phyloP scores from a whole-genome alignment of 2,888 invertebrate genomes.

The Drosophila kokeensis region DNA sequence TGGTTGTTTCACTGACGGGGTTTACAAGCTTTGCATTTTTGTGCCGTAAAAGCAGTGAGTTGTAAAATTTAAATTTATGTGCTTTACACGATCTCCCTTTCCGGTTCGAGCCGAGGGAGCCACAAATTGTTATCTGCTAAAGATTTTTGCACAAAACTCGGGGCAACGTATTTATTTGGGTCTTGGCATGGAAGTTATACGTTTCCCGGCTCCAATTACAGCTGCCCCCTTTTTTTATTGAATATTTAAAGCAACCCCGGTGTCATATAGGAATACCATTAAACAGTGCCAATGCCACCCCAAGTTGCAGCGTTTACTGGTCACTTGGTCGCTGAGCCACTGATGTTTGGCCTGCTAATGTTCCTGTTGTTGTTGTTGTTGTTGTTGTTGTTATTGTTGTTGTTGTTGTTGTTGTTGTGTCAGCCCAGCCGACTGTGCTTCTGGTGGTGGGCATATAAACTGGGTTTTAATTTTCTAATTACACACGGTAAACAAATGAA shows the following conservation, averaged over 20 bases:
- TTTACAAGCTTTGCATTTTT: constrained; percentile 3
- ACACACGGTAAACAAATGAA: constrained; percentile 79
- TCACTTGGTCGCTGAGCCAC: constrained; percentile 54
- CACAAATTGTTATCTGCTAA: constrained; percentile 43
- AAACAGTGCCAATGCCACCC: constrained; percentile 16
- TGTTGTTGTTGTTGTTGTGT: constrained; percentile 14
- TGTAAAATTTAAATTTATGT: constrained; percentile 61
- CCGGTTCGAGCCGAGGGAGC: constrained; percentile 12
- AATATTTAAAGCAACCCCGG: constrained; percentile 36
- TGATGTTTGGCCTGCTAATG: constrained; percentile 44
- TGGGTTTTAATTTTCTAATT: constrained; percentile 81
- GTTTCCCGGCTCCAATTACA: constrained; percentile 3
- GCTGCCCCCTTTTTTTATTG: constrained; percentile 8
- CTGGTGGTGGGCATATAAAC: constrained; percentile 67
- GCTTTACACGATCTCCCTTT: constrained; percentile 39
- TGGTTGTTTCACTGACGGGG: background rate
- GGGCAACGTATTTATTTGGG: background rate
- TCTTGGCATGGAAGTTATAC: constrained; percentile 14
- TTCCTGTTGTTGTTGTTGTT: constrained; percentile 40
- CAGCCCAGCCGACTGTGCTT: constrained; percentile 5
- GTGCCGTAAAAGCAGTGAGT: constrained; percentile 39
- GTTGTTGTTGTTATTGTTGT: constrained; percentile 29
- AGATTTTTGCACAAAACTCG: constrained; percentile 17
- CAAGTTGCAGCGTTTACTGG: constrained; percentile 36
- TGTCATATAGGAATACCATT: constrained; percentile 24